Evolutionary conservation across 2,888 invertebrate species (phyloP).

Genomic region (Chelonus formosanus): DNA sequence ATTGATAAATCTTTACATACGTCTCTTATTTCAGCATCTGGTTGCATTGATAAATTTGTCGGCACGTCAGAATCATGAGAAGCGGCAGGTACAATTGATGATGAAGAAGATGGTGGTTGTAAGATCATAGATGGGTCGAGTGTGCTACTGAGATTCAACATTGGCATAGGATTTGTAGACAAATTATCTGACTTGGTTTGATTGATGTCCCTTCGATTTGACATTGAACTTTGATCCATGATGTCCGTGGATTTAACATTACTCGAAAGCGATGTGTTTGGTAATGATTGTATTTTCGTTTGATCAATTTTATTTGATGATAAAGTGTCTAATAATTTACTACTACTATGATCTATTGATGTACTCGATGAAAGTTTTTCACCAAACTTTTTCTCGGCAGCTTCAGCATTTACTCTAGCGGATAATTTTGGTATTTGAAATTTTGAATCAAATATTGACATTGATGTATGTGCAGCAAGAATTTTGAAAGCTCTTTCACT

Average conservation of each 20-base stretch:
- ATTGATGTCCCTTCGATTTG: constrained; percentile 45
- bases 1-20: constrained; percentile 47
- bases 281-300: constrained; percentile 35
- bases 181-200: constrained; percentile 53
- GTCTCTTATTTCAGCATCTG: constrained; percentile 51
- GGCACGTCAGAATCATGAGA: constrained; percentile 55
- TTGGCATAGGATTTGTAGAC: constrained; percentile 40
- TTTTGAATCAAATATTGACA: constrained; percentile 79
- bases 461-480: constrained; percentile 68
- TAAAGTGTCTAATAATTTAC: constrained; percentile 49
- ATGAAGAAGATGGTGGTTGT: constrained; percentile 34
- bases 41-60: constrained; percentile 58
- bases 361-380: constrained; percentile 38
- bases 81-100: constrained; percentile 28
- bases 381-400: constrained; percentile 49
- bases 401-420: constrained; percentile 64
- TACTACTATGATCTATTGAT: constrained; percentile 31
- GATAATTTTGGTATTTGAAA: constrained; percentile 89
- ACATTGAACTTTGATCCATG: constrained; percentile 40
- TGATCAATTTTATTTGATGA: constrained; percentile 39
- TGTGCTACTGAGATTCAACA: constrained; percentile 40
- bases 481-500: constrained; percentile 72
- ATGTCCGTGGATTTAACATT: constrained; percentile 40
- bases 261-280: constrained; percentile 27
- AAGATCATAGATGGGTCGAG: constrained; percentile 37